Base-by-base conservation (phyloP, 2,888 invertebrate species). In the Blastobasis lacticolella region DNA sequence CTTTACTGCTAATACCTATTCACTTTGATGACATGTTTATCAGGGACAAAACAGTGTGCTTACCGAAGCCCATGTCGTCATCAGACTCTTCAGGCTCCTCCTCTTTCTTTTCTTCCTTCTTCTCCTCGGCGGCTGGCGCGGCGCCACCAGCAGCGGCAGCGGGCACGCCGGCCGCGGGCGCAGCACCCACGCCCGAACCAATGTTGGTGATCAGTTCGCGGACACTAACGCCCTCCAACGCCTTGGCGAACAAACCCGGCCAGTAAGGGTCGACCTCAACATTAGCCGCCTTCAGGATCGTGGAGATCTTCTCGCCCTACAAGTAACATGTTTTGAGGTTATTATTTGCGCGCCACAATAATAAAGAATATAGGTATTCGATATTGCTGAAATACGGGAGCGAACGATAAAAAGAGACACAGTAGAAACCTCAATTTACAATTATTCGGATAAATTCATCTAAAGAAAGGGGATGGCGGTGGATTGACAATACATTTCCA, bases 261-360 rank as follows among this genome's bases (percentile, higher is more conserved):
- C 99, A 99, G 90, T 98, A 99, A 23, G 99, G 98, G 84, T 99
- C 99, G 44, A 99, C 95, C 60, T 96, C 95, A 55, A 99, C 98
- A 77, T 92, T 93, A 62, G 99, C 98, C 47, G 99, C 98, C 87
- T 98, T 99, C 76, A 99, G 88, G 78, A 99, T 95, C 62, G 98
- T 97, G 64, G 94, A 93, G 83, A 99, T 97, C 88, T 99, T 99
- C 76, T 99, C 99, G 73, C 96, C 96, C 97, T 97, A 53, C 49
- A 57, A 52, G n/a, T n/a, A n/a, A 52, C 43, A 49, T 45, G 46
- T 53, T 45, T 48, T 40, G 6, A 49, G 54, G 54, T 54, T 54
- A 51, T 43, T 0, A 45, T 8, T 23, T 23, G 23, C 44, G 51
- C 46, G 46, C 44, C 49, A 46, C 40, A 37, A 6, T 23, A 47